Conservation (phyloP, 2,797 vertebrate genomes). For the Synanceia verrucosa region DNA sequence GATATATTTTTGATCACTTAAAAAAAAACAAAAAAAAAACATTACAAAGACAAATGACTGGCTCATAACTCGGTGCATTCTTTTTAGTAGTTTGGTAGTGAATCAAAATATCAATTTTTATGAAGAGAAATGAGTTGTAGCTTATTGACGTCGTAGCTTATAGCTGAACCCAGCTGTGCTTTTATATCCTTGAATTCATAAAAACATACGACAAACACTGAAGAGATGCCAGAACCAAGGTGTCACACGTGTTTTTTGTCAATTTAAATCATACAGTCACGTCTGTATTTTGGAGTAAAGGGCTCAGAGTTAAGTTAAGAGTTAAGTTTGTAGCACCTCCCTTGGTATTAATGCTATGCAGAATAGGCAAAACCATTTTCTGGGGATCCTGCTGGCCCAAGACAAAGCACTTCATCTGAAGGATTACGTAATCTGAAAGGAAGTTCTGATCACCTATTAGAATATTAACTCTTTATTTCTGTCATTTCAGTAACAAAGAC, state of each 20-base stretch:
- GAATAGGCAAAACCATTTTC: background rate
- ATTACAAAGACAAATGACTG: background rate
- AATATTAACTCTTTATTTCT: background rate
- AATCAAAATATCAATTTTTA: no score
- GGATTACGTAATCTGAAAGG: slow-evolving; percentile 15
- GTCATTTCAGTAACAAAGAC: no score
- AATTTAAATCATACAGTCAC: background rate
- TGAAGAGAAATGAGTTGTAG: background rate
- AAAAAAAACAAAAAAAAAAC: background rate
- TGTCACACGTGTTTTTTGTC: background rate
- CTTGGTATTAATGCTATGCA: background rate
- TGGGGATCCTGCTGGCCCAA: background rate
- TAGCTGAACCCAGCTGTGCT: background rate
- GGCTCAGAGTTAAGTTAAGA: no score
- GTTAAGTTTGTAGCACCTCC: background rate
- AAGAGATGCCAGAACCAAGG: background rate
- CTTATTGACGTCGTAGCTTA: no score
- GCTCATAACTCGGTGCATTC: background rate
- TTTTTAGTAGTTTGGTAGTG: no score
- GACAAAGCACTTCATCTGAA: slow-evolving; percentile 13
- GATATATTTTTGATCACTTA: background rate
- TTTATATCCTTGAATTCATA: background rate
- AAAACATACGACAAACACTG: background rate
- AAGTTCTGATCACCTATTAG: slow-evolving; percentile 8
- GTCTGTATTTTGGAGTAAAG: background rate